These are phyloP conservation scores for Gymnobelideus leadbeateri DNA, from an alignment of 2,113 vertebrate genomes.

Conservation along the genomic window DNA sequence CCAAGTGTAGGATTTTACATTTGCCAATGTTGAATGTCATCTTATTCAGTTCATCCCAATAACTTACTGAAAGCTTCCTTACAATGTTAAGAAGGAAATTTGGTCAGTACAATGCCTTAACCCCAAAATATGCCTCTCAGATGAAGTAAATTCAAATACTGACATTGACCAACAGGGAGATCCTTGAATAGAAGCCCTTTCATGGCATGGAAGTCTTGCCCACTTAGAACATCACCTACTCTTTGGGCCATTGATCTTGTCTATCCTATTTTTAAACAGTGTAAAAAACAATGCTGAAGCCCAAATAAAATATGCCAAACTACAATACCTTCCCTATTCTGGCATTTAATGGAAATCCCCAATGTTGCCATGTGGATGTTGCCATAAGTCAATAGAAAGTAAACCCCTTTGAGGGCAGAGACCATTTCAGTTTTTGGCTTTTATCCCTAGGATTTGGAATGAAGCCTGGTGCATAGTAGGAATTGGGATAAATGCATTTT, in stretches of 20 bases:
- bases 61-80: background rate
- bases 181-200: background rate
- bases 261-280: background rate
- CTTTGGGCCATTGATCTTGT: background rate
- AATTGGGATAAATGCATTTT: background rate
- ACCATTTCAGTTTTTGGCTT: background rate
- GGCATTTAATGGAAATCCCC: background rate
- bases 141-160: slow-evolving; percentile 21
- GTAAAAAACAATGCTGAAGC: background rate
- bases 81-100: background rate
- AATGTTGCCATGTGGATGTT: background rate
- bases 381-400: background rate
- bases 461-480: background rate
- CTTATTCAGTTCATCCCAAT: background rate
- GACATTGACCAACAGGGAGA: background rate
- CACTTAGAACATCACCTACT: background rate
- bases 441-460: too few relatives aligned
- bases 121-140: background rate
- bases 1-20: background rate
- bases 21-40: background rate
- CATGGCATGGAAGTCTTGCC: background rate
- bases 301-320: background rate
- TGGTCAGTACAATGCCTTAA: background rate
- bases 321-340: background rate
- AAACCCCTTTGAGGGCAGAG: background rate